Base-by-base conservation (phyloP, 2,113 vertebrate genomes). In the Antennarius striatus region DNA sequence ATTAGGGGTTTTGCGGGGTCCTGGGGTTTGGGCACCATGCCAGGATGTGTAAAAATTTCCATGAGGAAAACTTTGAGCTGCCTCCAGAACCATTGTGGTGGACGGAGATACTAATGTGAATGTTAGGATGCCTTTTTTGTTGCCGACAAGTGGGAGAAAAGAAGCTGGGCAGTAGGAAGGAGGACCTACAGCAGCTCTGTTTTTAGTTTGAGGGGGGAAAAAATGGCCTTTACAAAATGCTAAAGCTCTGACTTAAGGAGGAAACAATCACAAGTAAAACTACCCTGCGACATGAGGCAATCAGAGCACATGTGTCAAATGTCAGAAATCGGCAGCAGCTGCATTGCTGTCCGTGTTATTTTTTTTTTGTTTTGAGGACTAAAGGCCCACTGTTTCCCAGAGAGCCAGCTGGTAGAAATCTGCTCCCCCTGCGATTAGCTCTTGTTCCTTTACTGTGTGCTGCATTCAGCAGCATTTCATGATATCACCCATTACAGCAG, bases 11-110 rank as follows among this genome's bases (percentile, higher is more conserved):
- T 88, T 10, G 61, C 88, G 89, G 93, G 94, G 89, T 94, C 93
- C 89, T 89, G 83, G 92, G 86, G 93, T 82, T 77, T 66, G 89
- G 95, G 95, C 93, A 75, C 4, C 1, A 6, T 0, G 94, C 96
- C 96, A 97, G 90, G 89, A 79, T 93, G 90, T 91, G 91, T 95
- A 92, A 96, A 92, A 95, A 86, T 96, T 97, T 96, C 96, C 96
- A 94, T 94, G 93, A 96, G 93, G 93, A 93, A 95, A 94, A 91
- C 85, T 90, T 88, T 75, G 86, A 93, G 91, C 92, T 92, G 91
- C 91, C 89, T 89, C 88, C 79, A 73, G 72, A 88, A 73, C 78
- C 53, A 63, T 57, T 1, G 39, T 68, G 66, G 68, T 61, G 68
- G 73, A 75, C 59, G 72, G 81, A 64, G 87, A 89, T 89, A 59